Conservation (phyloP, 2,113 vertebrate genomes). For the Mandrillus leucophaeus region DNA sequence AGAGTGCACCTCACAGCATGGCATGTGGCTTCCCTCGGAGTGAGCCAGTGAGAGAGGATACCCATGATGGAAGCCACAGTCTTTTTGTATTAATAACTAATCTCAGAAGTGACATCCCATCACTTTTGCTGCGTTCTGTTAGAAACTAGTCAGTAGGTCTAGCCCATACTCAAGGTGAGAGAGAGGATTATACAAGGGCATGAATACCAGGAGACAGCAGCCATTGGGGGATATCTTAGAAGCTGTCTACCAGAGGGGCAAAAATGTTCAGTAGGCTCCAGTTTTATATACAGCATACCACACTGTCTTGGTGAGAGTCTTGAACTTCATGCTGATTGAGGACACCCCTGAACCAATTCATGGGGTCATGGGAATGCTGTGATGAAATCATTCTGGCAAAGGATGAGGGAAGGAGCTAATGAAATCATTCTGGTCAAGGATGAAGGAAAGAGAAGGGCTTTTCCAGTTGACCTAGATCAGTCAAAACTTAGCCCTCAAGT, state of each 20-base stretch:
- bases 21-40: neutral
- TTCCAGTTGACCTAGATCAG: neutral
- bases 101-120: slow-evolving; percentile 13
- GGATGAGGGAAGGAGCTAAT: neutral
- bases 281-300: neutral
- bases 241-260: neutral
- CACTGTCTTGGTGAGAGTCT: neutral
- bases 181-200: neutral
- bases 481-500: neutral
- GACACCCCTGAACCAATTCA: neutral
- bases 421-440: neutral
- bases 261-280: neutral
- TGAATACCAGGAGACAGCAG: neutral
- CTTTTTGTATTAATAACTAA: neutral
- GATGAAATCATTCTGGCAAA: neutral
- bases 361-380: neutral
- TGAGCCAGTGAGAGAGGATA: neutral
- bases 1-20: neutral
- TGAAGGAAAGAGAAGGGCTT: neutral
- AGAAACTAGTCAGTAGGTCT: neutral
- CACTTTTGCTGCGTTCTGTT: neutral
- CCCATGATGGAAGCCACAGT: neutral
- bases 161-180: neutral
- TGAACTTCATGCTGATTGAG: neutral
- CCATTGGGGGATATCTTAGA: neutral